Conservation (phyloP, 2,113 vertebrate genomes). For the Pandion haliaetus region DNA sequence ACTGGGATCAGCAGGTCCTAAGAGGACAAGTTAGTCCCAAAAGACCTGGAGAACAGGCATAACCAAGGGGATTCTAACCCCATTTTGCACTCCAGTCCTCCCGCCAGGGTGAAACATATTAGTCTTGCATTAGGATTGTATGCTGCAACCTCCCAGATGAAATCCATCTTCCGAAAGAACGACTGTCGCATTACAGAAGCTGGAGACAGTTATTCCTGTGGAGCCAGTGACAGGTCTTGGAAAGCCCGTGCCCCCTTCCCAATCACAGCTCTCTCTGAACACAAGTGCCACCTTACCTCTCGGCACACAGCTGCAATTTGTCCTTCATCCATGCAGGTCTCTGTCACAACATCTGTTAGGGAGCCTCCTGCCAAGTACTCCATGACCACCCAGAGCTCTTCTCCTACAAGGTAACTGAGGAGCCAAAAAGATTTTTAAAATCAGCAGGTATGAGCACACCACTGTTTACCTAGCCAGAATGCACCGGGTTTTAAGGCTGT, state of each 20-base stretch:
- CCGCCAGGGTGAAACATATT: neutral
- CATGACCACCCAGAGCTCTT: constrained; percentile 99
- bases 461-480: neutral
- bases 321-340: constrained; percentile 97
- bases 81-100: neutral
- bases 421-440: neutral
- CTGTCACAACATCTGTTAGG: constrained; percentile 93
- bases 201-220: neutral
- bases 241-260: fast-evolving
- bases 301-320: constrained; percentile 96
- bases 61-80: neutral
- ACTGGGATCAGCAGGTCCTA: neutral
- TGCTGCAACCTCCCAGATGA: neutral
- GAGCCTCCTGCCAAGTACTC: constrained; percentile 97
- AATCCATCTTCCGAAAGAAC: neutral
- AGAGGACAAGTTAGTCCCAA: neutral
- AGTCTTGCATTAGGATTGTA: neutral
- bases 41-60: neutral
- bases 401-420: constrained; percentile 92
- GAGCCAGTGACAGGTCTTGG: fast-evolving
- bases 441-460: neutral
- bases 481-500: neutral
- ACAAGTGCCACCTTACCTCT: constrained; percentile 75
- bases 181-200: neutral
- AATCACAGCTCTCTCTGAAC: fast-evolving